Evolutionary conservation across 2,113 vertebrate genomes (phyloP).

Genomic region (Dromaius novaehollandiae): DNA sequence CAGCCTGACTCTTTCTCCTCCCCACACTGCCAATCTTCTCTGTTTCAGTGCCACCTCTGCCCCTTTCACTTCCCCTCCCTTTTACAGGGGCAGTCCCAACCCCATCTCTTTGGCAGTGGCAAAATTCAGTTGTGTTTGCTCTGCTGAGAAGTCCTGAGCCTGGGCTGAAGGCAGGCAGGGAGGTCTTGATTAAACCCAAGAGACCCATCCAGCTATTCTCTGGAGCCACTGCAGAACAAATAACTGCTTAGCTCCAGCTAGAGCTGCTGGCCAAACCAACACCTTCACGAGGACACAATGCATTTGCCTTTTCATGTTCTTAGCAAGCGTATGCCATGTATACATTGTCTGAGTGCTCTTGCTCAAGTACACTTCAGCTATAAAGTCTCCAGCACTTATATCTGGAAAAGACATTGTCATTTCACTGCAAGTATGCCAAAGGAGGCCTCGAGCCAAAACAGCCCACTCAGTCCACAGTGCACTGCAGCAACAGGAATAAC

Average conservation of each 20-base stretch:
- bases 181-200: background rate
- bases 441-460: background rate
- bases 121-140: background rate
- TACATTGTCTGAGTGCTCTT: accelerated
- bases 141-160: background rate
- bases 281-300: background rate
- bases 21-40: background rate
- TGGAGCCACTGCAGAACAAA: background rate
- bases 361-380: background rate
- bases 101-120: background rate
- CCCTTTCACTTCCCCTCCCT: background rate
- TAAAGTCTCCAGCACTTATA: background rate
- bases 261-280: background rate
- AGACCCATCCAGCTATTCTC: background rate
- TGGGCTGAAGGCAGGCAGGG: background rate
- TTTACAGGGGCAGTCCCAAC: background rate
- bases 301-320: background rate
- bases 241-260: background rate
- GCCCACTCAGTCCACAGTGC: background rate
- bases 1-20: background rate
- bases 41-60: background rate
- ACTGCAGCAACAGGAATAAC: background rate
- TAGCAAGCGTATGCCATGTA: background rate
- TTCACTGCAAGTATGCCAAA: accelerated
- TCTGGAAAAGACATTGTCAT: background rate